phyloP scores from a whole-genome alignment of 1,140 invertebrate species.

The Caenorhabditis tropicalis region DNA sequence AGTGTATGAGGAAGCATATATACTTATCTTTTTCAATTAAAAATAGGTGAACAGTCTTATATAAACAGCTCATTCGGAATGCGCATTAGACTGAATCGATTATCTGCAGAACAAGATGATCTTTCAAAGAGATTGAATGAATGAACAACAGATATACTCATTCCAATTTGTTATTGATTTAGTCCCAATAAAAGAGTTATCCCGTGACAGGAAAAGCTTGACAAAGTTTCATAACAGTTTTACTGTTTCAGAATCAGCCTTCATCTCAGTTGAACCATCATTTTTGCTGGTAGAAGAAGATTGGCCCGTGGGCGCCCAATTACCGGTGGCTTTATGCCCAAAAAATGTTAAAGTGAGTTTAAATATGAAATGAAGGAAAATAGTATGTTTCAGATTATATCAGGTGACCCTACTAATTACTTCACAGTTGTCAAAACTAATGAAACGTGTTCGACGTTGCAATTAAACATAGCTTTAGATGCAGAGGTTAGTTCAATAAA shows the following conservation, averaged over 20 bases:
- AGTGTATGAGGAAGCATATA: too few species aligned
- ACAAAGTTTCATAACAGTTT: too few species aligned
- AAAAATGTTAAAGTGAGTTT: neutral
- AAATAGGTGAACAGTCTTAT: too few species aligned
- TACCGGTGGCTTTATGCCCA: slow-evolving; percentile 47
- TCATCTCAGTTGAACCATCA: slow-evolving; percentile 39
- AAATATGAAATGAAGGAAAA: neutral
- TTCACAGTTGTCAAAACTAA: slow-evolving; percentile 47
- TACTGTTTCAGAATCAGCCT: neutral
- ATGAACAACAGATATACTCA: too few species aligned
- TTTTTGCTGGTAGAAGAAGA: slow-evolving; percentile 51
- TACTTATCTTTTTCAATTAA: too few species aligned
- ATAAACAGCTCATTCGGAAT: too few species aligned
- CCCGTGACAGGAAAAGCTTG: too few species aligned
- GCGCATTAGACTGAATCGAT: too few species aligned
- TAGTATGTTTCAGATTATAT: slow-evolving; percentile 37
- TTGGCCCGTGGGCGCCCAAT: slow-evolving; percentile 36
- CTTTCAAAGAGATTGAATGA: too few species aligned
- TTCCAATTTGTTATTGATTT: too few species aligned
- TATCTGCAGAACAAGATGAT: too few species aligned
- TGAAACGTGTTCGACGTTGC: slow-evolving; percentile 47
- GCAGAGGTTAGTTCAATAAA: slow-evolving; percentile 51
- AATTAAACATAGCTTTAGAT: slow-evolving; percentile 46
- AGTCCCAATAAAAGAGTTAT: too few species aligned
- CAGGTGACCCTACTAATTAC: slow-evolving; percentile 41